Base-by-base conservation (phyloP, 2,797 vertebrate species). In the Coilia nasus region DNA sequence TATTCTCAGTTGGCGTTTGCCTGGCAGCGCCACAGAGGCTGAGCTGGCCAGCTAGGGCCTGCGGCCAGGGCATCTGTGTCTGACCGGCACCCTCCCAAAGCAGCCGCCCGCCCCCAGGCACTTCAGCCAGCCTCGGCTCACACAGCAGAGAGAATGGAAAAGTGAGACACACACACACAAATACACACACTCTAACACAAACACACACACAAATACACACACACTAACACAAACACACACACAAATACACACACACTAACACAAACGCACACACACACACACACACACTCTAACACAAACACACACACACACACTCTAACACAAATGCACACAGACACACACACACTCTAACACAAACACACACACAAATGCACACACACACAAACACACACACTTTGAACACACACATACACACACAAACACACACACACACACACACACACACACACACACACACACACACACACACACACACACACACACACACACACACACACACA, bases 1-100 rank as follows among this genome's bases (percentile, higher is more conserved):
- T 82, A 75, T 59, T 25, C 86, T 88, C 81, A 89, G 89, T 88
- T 71, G 80, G 86, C 83, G 85, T 81, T 83, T 81, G 46, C 67
- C 83, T 85, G 84, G 84, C 84, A 71, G 35, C n/a, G 81, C 82
- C 64, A 78, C 62, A 82, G 84, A 81, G 17, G 12, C 75, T 64
- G 57, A 23, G 41, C 81, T 82, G 78, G 62, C 82, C 67, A 75
- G 3, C 15, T 71, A 82, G 28, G 50, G 50, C 50, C 50, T 7
- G 14, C 50, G 2, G 50, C 71, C 82, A 59, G 57, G 71, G 41
- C 35, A 82, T 84, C 82, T 56, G 31, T 41, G 71, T 60, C 78
- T 59, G 62, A 31, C 50, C 2, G 21, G 35, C 14, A 14, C 56
- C 56, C 64, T 67, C 4, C 81, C 83, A 87, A 62, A 85, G 28